Conservation (phyloP, 1,140 invertebrate species). For the Pteromalus puparum region DNA sequence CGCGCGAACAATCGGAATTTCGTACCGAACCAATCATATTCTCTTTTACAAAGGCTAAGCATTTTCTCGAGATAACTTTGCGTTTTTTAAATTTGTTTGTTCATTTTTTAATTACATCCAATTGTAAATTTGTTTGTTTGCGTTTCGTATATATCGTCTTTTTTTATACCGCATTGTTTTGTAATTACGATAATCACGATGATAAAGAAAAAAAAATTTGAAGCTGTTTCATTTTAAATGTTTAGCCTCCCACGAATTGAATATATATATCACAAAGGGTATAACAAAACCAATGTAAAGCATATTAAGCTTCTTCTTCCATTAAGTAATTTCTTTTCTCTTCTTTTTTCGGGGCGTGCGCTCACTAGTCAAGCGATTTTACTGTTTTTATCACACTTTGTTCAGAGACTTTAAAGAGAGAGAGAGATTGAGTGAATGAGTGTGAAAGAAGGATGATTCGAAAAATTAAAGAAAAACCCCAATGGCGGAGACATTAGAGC, state of each 20-base stretch:
- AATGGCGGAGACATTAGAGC: background rate
- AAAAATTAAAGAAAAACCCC: constrained; percentile 19
- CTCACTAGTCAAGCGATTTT: constrained; percentile 75
- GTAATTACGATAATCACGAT: background rate
- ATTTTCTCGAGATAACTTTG: constrained; percentile 30
- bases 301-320: constrained; percentile 24
- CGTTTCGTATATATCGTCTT: background rate
- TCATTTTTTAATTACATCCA: background rate
- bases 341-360: constrained; percentile 49
- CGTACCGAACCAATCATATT: constrained; percentile 16
- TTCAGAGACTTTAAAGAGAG: constrained; percentile 50
- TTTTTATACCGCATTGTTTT: constrained; percentile 6
- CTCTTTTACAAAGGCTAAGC: constrained; percentile 33
- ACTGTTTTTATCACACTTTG: constrained; percentile 62
- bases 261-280: constrained; percentile 13
- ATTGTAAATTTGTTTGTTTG: background rate
- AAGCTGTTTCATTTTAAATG: constrained; percentile 34
- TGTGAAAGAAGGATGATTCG: constrained; percentile 39
- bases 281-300: constrained; percentile 6
- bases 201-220: background rate
- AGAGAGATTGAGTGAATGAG: constrained; percentile 47
- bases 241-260: constrained; percentile 26
- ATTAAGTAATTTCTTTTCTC: constrained; percentile 37
- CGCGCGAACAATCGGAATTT: constrained; percentile 20
- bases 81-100: background rate